Percentiles rank a stretch among this genome's conserved stretches.
Conservation (phyloP, 2,888 invertebrate genomes). For the Lottia gigantea region DNA sequence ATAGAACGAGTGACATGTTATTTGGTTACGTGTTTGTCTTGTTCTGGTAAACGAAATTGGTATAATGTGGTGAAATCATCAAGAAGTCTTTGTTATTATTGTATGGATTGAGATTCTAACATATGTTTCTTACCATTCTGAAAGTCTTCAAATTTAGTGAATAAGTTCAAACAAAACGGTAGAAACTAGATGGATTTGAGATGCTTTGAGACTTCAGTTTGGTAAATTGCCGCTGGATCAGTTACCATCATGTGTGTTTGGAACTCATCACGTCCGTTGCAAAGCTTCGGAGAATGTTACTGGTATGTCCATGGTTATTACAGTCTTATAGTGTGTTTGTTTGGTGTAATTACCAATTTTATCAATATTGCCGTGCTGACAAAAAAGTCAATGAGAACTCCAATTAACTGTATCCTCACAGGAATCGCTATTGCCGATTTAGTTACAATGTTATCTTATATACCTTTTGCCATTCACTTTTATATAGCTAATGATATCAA, state of each 20-base stretch:
- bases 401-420: slow-evolving; percentile 91
- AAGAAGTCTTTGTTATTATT: no score
- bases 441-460: slow-evolving; percentile 87
- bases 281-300: slow-evolving; percentile 40
- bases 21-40: no score
- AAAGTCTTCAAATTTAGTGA: no score
- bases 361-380: slow-evolving; percentile 88
- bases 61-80: no score
- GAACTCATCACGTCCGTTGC: slow-evolving; percentile 14
- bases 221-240: no score
- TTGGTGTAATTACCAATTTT: slow-evolving; percentile 89
- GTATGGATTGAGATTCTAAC: no score
- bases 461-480: slow-evolving; percentile 84
- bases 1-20: no score
- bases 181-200: no score
- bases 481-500: slow-evolving; percentile 47
- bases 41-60: no score
- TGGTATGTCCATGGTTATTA: slow-evolving; percentile 81
- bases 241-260: slow-evolving; percentile 12
- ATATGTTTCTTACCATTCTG: no score
- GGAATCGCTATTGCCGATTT: slow-evolving; percentile 87
- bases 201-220: no score
- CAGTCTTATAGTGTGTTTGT: slow-evolving; percentile 85
- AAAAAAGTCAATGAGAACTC: slow-evolving; percentile 85
- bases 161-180: no score